Conservation (phyloP, 1,140 invertebrate species). For the Caenorhabditis remanei region DNA sequence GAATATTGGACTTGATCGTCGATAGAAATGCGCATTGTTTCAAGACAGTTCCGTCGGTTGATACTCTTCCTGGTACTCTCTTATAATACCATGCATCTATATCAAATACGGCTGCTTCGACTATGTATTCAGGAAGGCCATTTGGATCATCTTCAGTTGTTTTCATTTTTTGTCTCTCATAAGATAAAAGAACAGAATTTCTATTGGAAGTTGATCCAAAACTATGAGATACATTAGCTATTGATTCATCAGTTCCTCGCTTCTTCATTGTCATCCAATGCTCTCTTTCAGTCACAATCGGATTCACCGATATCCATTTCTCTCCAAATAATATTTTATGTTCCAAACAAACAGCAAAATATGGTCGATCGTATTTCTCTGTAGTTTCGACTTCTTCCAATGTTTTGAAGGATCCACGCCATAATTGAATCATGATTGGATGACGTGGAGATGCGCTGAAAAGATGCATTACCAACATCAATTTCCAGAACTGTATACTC, state of each 20-base stretch:
- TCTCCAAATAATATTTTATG: constrained; percentile 27
- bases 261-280: background rate
- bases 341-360: background rate
- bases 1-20: constrained; percentile 1
- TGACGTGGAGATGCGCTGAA: constrained; percentile 33
- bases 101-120: constrained; percentile 26
- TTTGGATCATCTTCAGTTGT: background rate
- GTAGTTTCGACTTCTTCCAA: background rate
- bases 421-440: constrained; percentile 48
- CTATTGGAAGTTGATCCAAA: constrained; percentile 16
- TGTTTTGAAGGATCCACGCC: constrained; percentile 40
- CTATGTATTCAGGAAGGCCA: background rate
- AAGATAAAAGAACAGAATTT: constrained; percentile 28
- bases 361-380: background rate
- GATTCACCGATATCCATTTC: constrained; percentile 15
- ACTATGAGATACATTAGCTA: background rate
- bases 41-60: constrained; percentile 7
- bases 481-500: background rate
- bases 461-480: background rate
- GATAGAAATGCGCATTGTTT: constrained; percentile 26
- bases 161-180: constrained; percentile 17
- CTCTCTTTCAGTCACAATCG: constrained; percentile 46
- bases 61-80: constrained; percentile 36
- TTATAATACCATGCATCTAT: constrained; percentile 48
- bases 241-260: background rate